A percentile compares a stretch with the other conserved stretches of the same genome.
phyloP scores from a whole-genome alignment of 2,113 vertebrate species.

The Bos taurus region ARS-UCD2.0 NC_037340.1:39067501-39068000 shows the following conservation, averaged over 20 bases:
- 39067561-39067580: neutral
- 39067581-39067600: neutral
- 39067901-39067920: neutral
- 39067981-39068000: fast-evolving
- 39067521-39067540: neutral
- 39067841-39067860: neutral
- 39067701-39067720: neutral
- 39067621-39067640: neutral
- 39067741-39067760: neutral
- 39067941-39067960: neutral
- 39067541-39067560: neutral
- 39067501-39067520: too few relatives aligned
- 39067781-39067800: neutral
- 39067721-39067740: neutral
- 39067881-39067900: neutral
- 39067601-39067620: neutral
- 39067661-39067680: neutral
- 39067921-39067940: neutral
- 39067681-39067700: neutral
- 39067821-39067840: neutral
- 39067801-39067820: neutral
- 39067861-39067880: neutral
- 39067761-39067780: neutral
- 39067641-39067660: neutral
- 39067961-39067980: neutral